These are phyloP conservation scores for Uropsilus gracilis DNA, from an alignment of 2,113 vertebrate species.

Conservation along the genomic window DNA sequence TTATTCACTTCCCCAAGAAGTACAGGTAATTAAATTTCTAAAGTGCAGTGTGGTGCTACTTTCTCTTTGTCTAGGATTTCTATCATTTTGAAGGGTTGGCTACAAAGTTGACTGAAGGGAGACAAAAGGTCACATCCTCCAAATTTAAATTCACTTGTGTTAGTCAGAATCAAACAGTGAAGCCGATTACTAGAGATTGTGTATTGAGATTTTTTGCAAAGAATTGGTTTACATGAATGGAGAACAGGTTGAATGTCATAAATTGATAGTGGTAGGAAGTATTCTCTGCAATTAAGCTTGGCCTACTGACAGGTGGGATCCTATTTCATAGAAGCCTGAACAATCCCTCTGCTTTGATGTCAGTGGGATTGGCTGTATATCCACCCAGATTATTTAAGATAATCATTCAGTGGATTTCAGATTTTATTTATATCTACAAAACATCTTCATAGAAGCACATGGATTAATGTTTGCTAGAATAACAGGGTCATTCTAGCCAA, in stretches of 20 bases:
- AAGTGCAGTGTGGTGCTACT: neutral
- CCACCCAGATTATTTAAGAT: neutral
- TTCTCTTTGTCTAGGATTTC: neutral
- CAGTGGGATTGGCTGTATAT: neutral
- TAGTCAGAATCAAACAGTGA: neutral
- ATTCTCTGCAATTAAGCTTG: neutral
- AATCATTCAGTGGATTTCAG: neutral
- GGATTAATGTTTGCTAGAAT: neutral
- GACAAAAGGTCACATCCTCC: neutral
- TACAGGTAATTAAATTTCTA: neutral
- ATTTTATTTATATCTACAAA: neutral
- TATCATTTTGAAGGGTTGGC: neutral
- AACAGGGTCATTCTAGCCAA: neutral
- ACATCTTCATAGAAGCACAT: neutral
- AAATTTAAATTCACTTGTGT: neutral
- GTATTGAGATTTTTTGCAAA: neutral
- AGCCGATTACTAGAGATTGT: neutral
- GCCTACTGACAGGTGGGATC: neutral
- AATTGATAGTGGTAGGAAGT: fast-evolving
- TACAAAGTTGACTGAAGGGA: neutral
- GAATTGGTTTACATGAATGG: neutral
- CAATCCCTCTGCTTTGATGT: neutral
- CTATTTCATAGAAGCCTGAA: neutral
- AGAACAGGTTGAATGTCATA: neutral
- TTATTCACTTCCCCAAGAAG: neutral